phyloP scores from a whole-genome alignment of 2,797 vertebrate species.

The Columba guinea region DNA sequence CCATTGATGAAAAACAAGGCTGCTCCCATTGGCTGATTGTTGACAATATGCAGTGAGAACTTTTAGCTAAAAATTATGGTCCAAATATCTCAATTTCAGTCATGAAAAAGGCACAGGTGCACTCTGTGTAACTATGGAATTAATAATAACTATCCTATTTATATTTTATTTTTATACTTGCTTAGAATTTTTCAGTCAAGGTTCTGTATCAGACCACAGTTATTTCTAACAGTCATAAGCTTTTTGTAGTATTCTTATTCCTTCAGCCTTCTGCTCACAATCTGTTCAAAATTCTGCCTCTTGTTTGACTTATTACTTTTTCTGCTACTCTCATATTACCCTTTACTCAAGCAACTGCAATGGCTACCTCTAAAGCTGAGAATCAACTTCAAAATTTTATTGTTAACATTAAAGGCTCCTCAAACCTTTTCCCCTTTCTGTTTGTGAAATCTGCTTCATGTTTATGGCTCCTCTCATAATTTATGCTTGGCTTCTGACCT shows the following conservation, averaged over 20 bases:
- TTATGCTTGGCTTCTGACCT: slow-evolving; percentile 62
- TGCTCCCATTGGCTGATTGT: not conserved
- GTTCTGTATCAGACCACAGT: not conserved
- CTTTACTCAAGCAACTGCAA: not conserved
- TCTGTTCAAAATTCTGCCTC: slow-evolving; percentile 19
- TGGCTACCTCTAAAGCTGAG: slow-evolving; percentile 37
- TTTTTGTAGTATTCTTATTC: not conserved
- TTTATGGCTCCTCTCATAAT: slow-evolving; percentile 54
- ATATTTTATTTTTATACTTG: not conserved
- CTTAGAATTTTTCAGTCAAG: not conserved
- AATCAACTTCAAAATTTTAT: slow-evolving; percentile 62
- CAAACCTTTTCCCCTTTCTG: slow-evolving; percentile 53
- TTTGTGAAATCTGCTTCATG: slow-evolving; percentile 58
- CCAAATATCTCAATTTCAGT: slow-evolving; percentile 57
- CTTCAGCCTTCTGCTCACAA: slow-evolving; percentile 12
- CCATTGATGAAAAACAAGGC: not conserved
- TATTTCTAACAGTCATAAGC: not conserved
- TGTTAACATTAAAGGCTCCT: slow-evolving; percentile 59
- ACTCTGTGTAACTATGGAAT: not conserved
- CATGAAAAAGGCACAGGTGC: slow-evolving; percentile 21
- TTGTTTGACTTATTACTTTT: slow-evolving; percentile 41
- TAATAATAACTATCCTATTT: not conserved
- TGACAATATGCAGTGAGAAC: not conserved
- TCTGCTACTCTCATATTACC: slow-evolving; percentile 41
- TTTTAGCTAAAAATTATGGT: slow-evolving; percentile 24